Conservation (phyloP, 1,140 invertebrate genomes). For the Aphis gossypii region DNA sequence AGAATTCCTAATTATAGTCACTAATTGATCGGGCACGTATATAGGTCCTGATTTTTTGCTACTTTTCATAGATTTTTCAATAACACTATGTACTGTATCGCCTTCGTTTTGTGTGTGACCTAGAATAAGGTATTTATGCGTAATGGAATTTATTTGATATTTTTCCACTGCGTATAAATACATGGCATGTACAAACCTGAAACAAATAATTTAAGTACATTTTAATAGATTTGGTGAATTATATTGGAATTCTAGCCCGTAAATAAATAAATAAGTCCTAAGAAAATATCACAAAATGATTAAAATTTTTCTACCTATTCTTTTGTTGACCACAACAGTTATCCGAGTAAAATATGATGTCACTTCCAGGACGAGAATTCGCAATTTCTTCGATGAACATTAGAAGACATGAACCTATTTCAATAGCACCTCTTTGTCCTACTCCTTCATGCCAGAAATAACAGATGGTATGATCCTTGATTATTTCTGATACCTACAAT, state of each 20-base stretch:
- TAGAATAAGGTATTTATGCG: conserved; percentile 55
- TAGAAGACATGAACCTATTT: conserved; percentile 59
- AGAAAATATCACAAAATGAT: conserved; percentile 62
- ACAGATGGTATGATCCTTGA: conserved; percentile 60
- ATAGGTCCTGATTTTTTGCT: conserved; percentile 32
- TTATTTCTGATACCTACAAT: conserved; percentile 49
- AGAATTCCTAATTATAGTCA: conserved; percentile 31
- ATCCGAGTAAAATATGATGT: conserved; percentile 61
- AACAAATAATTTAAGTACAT: conserved; percentile 14
- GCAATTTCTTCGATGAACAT: conserved; percentile 59
- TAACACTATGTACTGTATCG: conserved; percentile 25
- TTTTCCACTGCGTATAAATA: conserved; percentile 48
- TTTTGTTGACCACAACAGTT: conserved; percentile 61
- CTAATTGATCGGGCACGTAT: conserved; percentile 34
- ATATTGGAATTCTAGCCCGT: too few relatives aligned
- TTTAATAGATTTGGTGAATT: not conserved
- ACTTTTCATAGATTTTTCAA: conserved; percentile 43
- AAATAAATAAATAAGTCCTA: conserved; percentile 60
- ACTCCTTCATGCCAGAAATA: conserved; percentile 62
- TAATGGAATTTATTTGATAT: conserved; percentile 48
- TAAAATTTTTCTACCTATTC: conserved; percentile 54
- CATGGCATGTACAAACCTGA: conserved; percentile 22
- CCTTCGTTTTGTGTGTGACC: conserved; percentile 51
- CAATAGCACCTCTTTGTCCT: conserved; percentile 60
- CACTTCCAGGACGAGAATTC: conserved; percentile 31